Conservation (phyloP, 1,140 invertebrate species). For the Ectropis grisescens region DNA sequence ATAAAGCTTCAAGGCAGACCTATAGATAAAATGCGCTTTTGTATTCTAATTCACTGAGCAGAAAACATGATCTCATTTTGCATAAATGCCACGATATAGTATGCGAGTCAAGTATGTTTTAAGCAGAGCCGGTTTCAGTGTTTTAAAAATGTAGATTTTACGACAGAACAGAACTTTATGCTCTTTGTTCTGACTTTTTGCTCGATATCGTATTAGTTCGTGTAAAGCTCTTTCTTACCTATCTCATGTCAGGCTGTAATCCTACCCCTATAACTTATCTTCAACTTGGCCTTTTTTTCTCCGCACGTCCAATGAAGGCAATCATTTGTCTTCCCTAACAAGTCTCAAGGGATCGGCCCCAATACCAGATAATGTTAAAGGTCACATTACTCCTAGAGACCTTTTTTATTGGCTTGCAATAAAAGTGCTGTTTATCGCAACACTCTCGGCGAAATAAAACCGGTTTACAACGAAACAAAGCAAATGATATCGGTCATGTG, state of each 20-base stretch:
- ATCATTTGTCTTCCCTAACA: slow-evolving; percentile 18
- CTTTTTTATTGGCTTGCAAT: slow-evolving; percentile 29
- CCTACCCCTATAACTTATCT: background rate
- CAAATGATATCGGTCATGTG: slow-evolving; percentile 25
- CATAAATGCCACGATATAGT: slow-evolving; percentile 5
- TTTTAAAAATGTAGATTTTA: too few relatives aligned
- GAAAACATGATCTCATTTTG: slow-evolving; percentile 15
- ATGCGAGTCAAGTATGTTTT: background rate
- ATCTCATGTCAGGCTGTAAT: background rate
- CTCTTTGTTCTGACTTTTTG: too few relatives aligned
- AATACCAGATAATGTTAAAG: slow-evolving; percentile 28
- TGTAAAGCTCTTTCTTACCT: too few relatives aligned
- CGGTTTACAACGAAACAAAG: slow-evolving; percentile 25
- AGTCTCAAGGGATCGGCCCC: slow-evolving; percentile 15
- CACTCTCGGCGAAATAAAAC: slow-evolving; percentile 31
- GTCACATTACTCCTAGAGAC: slow-evolving; percentile 35
- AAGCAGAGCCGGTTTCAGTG: too few relatives aligned
- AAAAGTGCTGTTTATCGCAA: slow-evolving; percentile 36
- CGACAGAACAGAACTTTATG: too few relatives aligned
- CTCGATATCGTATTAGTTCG: too few relatives aligned
- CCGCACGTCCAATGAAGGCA: slow-evolving; percentile 2
- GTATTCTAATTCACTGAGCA: slow-evolving; percentile 21
- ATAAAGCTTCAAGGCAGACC: slow-evolving; percentile 2
- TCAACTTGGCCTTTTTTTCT: background rate
- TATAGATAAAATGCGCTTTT: slow-evolving; percentile 14